Percentiles rank a stretch among this genome's conserved stretches.
Evolutionary conservation across 2,888 invertebrate species (phyloP).

Genomic region (Palloptera scutellata): DNA sequence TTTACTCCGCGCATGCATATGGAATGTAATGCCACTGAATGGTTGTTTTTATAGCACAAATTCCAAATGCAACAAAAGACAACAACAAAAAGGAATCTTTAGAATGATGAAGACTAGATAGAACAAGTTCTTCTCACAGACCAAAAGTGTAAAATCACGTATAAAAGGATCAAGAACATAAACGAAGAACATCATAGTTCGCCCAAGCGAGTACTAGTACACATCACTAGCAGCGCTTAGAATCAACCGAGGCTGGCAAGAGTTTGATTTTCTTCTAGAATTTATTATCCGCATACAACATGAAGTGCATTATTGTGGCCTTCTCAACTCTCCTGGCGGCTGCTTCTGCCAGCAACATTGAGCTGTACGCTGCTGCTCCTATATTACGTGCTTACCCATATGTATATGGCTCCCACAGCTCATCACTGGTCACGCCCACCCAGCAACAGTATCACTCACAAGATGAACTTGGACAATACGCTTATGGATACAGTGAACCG

Average conservation of each 20-base stretch:
- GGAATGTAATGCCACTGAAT: neutral
- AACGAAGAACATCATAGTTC: slow-evolving; percentile 46
- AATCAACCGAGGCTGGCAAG: slow-evolving; percentile 3
- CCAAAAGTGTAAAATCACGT: slow-evolving; percentile 37
- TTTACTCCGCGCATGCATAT: too few species aligned
- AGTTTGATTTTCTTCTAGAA: neutral
- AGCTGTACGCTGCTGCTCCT: slow-evolving; percentile 41
- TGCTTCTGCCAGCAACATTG: slow-evolving; percentile 43
- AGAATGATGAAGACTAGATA: slow-evolving; percentile 35
- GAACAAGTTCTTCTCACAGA: slow-evolving; percentile 22
- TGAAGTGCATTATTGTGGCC: slow-evolving; percentile 53
- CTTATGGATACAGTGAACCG: slow-evolving; percentile 70
- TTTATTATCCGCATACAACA: slow-evolving; percentile 36
- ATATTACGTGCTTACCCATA: slow-evolving; percentile 46
- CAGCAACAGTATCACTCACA: slow-evolving; percentile 69
- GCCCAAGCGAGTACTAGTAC: slow-evolving; percentile 55
- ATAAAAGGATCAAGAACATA: slow-evolving; percentile 56
- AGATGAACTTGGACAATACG: slow-evolving; percentile 71
- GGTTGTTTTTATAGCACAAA: slow-evolving; percentile 36
- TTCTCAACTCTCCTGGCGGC: slow-evolving; percentile 47
- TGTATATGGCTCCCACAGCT: slow-evolving; percentile 51
- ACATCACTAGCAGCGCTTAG: slow-evolving; percentile 50
- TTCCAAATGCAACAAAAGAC: slow-evolving; percentile 17
- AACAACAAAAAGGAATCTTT: slow-evolving; percentile 6
- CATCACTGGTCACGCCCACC: slow-evolving; percentile 58